Base-by-base conservation (phyloP, 2,888 invertebrate genomes). In the Ornithoptera alexandrae region DNA sequence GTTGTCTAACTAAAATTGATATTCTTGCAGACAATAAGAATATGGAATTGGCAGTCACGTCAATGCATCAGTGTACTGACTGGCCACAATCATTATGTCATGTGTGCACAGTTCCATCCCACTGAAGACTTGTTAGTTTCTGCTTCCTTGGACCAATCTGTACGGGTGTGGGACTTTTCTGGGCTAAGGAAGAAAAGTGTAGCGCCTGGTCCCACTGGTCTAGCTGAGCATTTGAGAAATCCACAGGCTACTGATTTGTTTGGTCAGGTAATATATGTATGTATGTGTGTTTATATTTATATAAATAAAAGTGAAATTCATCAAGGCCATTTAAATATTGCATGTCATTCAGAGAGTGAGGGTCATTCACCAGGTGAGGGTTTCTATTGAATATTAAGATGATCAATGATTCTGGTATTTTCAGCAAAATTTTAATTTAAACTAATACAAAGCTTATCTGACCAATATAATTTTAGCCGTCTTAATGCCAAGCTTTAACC, bases 11-110 rank as follows among this genome's bases (percentile, higher is more conserved):
- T 18, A 53, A 18, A 53, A 53, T n/a, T n/a, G 6, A 53, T 8
- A 53, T 70, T 8, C 69, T 81, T 78, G 24, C 93, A 95, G 93
- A 99, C 99, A 0, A 99, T 99, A 76, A 95, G 99, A 72, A 98
- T 99, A 80, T 99, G 99, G 99, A 99, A 99, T 86, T 99, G 99
- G 99, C 99, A 99, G 87, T 98, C 98, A 58, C 95, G 99, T 24
- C 97, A 97, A 71, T 99, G 98, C 82, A 98, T 98, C 80, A 97
- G 97, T 79, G 97, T 98, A 0, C 92, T 98, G 4, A 98, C 98
- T 0, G 99, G 99, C 0, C 99, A 99, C 92, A 99, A 99, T 89
- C 99, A 99, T 87, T 99, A 99, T 87, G 99, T 99, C 0, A 99
- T 99, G 99, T 98, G 99, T 84, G 99, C 99, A 0, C 97, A 97